Evolutionary conservation across 2,888 invertebrate genomes (phyloP).

Genomic region (Pantelozetes paolii): DNA sequence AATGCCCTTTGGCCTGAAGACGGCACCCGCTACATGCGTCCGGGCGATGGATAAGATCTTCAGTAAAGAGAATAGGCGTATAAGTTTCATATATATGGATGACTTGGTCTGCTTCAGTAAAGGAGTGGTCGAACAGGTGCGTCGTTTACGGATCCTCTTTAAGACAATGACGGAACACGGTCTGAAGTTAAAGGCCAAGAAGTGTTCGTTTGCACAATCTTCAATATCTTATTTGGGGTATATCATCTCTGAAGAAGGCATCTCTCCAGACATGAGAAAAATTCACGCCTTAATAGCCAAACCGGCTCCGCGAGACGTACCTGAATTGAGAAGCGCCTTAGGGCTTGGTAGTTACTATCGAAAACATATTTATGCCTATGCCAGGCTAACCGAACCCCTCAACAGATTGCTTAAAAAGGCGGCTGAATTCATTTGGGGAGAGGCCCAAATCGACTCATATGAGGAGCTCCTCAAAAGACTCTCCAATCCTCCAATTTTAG

Average conservation of each 20-base stretch:
- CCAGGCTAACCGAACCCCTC: neutral
- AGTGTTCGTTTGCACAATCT: slow-evolving; percentile 16
- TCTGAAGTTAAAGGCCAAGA: slow-evolving; percentile 32
- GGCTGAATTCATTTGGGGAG: too few relatives aligned
- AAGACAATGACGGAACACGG: neutral
- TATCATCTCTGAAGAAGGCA: neutral
- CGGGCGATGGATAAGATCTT: slow-evolving; percentile 20
- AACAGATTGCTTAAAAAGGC: neutral
- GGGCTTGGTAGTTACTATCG: slow-evolving; percentile 14
- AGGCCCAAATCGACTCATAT: too few relatives aligned
- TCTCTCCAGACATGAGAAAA: neutral
- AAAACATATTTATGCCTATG: neutral
- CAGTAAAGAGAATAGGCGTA: neutral
- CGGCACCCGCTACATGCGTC: slow-evolving; percentile 37
- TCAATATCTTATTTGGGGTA: slow-evolving; percentile 34
- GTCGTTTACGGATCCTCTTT: slow-evolving; percentile 2
- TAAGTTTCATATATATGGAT: slow-evolving; percentile 35
- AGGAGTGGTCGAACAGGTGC: slow-evolving; percentile 16
- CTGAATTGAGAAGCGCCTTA: neutral
- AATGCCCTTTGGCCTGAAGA: slow-evolving; percentile 41
- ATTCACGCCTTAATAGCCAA: slow-evolving; percentile 13
- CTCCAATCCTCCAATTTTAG: too few relatives aligned
- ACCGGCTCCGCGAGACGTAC: neutral
- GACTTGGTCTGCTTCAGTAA: slow-evolving; percentile 34
- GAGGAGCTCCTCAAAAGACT: too few relatives aligned